Evolutionary conservation across 2,113 vertebrate genomes (phyloP), one percentile per base, ranked within the genome.

Genomic region (Garra rufa): DNA sequence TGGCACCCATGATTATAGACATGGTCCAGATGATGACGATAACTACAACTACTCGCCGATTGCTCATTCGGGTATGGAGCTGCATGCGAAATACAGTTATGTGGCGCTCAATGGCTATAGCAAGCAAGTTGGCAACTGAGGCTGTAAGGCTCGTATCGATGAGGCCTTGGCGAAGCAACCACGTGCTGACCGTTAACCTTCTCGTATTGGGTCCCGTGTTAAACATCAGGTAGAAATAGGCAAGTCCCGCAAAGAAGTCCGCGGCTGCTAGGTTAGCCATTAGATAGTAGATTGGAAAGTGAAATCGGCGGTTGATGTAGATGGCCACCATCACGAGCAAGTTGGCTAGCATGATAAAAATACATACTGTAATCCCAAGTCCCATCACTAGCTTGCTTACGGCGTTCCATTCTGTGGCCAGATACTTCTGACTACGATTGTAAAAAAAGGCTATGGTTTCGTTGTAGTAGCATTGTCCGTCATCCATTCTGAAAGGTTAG

Each of bases 161-260:
- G 85, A 99, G 96, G 69, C 98, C 98, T 91, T 99, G 98, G 34
- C 98, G 97, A 46, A 99, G 95, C 6, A 99, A 94, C 98, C 98
- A 99, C 0, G 98, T 99, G 55, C 96, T 98, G 44, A 99, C 97
- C 1, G 97, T 98, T 88, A 99, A 88, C 81, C 96, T 96, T 89
- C 96, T 94, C 7, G 98, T 99, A 90, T 99, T 99, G 52, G 98
- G 98, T 81, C 98, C 98, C 8, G 98, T 99, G 94, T 99, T 99
- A 92, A 99, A 99, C 98, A 99, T 99, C 90, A 99, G 92, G 94
- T 99, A 99, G 91, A 99, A 99, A 91, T 99, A 99, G n/a, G 98
- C 98, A 92, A 99, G 91, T 77, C 98, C 98, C 1, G 98, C 98
- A 88, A 99, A 99, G 92, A 99, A 99, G 95, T 99, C 98, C 0